Evolutionary conservation across 1,140 invertebrate species (phyloP).

Genomic region (Bombus superbus): DNA sequence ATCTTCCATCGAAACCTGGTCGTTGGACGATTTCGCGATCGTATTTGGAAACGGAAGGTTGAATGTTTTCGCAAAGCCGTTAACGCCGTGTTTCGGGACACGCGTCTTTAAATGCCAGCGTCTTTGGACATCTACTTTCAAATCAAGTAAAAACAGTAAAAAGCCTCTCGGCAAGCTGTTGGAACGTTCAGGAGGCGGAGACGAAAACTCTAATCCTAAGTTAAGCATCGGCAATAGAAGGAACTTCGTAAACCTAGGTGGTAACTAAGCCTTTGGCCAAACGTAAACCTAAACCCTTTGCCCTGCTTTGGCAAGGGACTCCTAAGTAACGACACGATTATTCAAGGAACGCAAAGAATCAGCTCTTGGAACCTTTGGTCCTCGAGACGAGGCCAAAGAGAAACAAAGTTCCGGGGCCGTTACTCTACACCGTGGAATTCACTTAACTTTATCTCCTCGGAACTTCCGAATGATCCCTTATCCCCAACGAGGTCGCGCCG

Average conservation of each 20-base stretch:
- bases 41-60: too few species aligned
- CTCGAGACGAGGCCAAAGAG: neutral
- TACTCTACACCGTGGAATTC: constrained; percentile 24
- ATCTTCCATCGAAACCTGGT: too few species aligned
- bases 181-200: neutral
- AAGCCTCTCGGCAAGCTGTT: neutral
- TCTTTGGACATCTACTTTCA: too few species aligned
- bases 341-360: constrained; percentile 24
- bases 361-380: neutral
- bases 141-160: neutral
- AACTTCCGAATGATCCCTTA: constrained; percentile 24
- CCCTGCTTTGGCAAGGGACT: neutral
- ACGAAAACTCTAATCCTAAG: neutral
- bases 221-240: too few species aligned
- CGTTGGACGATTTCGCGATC: too few species aligned
- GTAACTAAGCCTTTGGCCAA: neutral
- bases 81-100: too few species aligned
- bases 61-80: too few species aligned
- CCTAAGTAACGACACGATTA: constrained; percentile 15
- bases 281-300: neutral
- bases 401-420: constrained; percentile 13
- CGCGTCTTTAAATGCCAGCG: too few species aligned
- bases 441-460: constrained; percentile 21
- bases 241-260: neutral
- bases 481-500: neutral